Evolutionary conservation across 1,140 invertebrate genomes (phyloP), one percentile per base, ranked within the genome.

Genomic region (Lepidurus apus): DNA sequence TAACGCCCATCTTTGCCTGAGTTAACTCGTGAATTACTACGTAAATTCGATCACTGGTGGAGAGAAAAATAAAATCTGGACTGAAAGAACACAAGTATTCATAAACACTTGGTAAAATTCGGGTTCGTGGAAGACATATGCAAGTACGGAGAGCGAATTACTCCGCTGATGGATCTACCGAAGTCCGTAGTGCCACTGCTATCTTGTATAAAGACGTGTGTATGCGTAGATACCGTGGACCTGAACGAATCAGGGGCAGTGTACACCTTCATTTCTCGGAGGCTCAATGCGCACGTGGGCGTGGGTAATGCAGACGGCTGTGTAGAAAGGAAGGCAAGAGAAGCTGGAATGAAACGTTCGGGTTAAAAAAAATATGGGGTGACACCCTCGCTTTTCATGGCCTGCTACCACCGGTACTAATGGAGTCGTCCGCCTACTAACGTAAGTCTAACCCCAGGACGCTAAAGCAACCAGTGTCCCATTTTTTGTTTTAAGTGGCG

Each of bases 211-310:
- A 65, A 65, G 53, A 9, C 21, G 10, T 65, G 53, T 65, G 3
- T 65, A 65, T 21, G 53, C 53, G 53, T 65, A 65, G 53, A 65
- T 65, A 65, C 53, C 53, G 53, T 21, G 17, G 53, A 17, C 17
- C 53, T 21, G 53, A 65, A 65, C 53, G 21, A 65, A 65, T 65
- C 53, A 13, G 53, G 53, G 53, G 8, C 17, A 21, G 53, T 65
- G 53, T 17, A 65, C 21, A 17, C 53, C 53, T 65, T 65, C 53
- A 13, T 17, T 65, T 65, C 17, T 21, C 17, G 7, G 17, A 21
- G 53, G 53, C 53, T 65, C n/a, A 65, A 21, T 21, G 53, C 53
- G 53, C 53, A 65, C 53, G 53, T 65, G 53, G 53, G 53, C 53
- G 53, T 65, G 53, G 53, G 53, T 13, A n/a, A 21, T 65, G 1